A percentile compares a stretch with the other conserved stretches of the same genome.
These are phyloP conservation scores for Exocentrus adspersus DNA, from an alignment of 2,888 invertebrate species.

Conservation along the genomic window DNA sequence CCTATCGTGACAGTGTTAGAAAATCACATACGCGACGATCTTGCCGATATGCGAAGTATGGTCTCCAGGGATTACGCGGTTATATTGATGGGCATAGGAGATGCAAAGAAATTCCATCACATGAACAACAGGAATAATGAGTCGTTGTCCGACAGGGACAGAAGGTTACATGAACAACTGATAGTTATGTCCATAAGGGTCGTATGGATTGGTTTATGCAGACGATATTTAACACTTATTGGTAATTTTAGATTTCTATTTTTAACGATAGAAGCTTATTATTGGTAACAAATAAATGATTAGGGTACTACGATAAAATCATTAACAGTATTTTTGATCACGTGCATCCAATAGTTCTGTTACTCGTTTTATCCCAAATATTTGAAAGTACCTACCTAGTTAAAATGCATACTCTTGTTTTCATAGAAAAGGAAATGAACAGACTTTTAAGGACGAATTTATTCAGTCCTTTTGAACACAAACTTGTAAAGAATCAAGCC, in stretches of 20 bases:
- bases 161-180: conserved; percentile 70
- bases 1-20: conserved; percentile 66
- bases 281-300: too few relatives aligned
- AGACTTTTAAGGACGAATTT: conserved; percentile 70
- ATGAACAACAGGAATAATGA: conserved; percentile 68
- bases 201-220: conserved; percentile 72
- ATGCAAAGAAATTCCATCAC: conserved; percentile 69
- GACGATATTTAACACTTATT: conserved; percentile 70
- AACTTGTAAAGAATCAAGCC: conserved; percentile 58
- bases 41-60: conserved; percentile 69
- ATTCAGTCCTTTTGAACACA: conserved; percentile 69
- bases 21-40: conserved; percentile 66
- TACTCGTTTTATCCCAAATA: too few relatives aligned
- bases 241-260: too few relatives aligned
- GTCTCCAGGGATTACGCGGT: conserved; percentile 71
- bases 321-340: too few relatives aligned
- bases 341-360: too few relatives aligned
- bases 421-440: conserved; percentile 70
- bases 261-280: too few relatives aligned
- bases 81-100: conserved; percentile 68
- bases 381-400: too few relatives aligned
- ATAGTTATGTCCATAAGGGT: conserved; percentile 70
- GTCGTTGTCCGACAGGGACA: conserved; percentile 73
- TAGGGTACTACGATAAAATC: too few relatives aligned
- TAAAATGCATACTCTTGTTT: too few relatives aligned